These are phyloP conservation scores for Periophthalmus magnuspinnatus DNA, from an alignment of 2,797 vertebrate species.

Conservation along the genomic window DNA sequence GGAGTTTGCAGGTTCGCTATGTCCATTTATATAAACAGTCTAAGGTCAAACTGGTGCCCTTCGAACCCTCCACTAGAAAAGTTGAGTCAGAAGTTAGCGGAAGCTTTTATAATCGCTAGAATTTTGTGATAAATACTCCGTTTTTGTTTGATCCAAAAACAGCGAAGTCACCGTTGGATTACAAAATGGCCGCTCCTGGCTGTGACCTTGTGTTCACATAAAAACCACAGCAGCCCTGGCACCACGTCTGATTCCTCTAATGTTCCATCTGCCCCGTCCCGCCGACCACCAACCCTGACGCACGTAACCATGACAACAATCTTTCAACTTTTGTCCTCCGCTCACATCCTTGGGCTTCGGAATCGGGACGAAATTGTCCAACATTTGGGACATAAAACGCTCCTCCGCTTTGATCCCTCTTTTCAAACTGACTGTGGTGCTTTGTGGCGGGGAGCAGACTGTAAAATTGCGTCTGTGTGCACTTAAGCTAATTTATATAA, in stretches of 20 bases:
- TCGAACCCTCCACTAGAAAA: too few relatives aligned
- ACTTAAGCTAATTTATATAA: constrained; percentile 12
- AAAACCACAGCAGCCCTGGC: not conserved
- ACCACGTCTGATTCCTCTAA: not conserved
- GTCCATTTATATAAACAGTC: too few relatives aligned
- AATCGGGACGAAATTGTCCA: not conserved
- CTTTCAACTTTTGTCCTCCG: not conserved
- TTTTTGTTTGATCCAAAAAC: not conserved
- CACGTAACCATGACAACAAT: constrained; percentile 7
- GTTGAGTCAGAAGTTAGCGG: too few relatives aligned
- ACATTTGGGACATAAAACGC: not conserved
- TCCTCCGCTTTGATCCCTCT: not conserved
- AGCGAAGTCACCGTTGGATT: not conserved
- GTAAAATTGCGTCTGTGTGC: constrained; percentile 38
- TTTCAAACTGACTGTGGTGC: not conserved
- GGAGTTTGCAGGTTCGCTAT: too few relatives aligned
- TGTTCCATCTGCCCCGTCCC: not conserved
- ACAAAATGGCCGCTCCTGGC: not conserved
- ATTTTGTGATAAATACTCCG: too few relatives aligned
- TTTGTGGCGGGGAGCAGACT: not conserved
- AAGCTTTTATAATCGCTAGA: not conserved
- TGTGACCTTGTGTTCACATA: not conserved
- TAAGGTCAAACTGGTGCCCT: too few relatives aligned
- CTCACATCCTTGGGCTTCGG: constrained; percentile 10
- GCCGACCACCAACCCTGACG: not conserved